These are phyloP conservation scores for Nemotelus nigrinus DNA, from an alignment of 2,888 invertebrate species.

Conservation along the genomic window DNA sequence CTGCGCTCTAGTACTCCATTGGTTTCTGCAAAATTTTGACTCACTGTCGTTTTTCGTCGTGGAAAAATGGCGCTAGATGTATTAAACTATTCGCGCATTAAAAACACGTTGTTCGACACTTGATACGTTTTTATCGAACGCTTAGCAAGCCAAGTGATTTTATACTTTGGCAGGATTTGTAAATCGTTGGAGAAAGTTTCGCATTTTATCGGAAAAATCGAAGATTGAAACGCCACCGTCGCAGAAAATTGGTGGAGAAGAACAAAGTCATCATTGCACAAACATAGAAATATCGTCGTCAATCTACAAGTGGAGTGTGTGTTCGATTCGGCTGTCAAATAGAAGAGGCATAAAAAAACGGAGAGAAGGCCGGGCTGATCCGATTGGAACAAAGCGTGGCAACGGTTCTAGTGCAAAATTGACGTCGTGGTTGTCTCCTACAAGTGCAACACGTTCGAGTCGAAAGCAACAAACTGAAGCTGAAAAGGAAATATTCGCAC, in stretches of 20 bases:
- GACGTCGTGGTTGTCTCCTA: neutral
- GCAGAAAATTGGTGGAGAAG: too few species aligned
- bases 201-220: too few species aligned
- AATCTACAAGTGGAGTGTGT: constrained; percentile 18
- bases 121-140: constrained; percentile 45
- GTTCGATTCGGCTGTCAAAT: neutral
- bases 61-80: constrained; percentile 53
- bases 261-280: too few species aligned
- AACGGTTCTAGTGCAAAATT: neutral
- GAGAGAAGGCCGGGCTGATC: neutral
- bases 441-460: neutral
- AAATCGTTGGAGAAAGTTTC: constrained; percentile 11
- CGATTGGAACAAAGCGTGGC: constrained; percentile 1
- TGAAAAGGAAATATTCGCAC: neutral
- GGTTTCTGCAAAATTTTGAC: constrained; percentile 26
- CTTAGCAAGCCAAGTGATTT: constrained; percentile 25
- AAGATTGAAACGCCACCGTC: too few species aligned
- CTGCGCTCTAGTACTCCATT: constrained; percentile 25
- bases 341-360: neutral
- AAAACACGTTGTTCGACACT: constrained; percentile 52
- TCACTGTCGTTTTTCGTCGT: constrained; percentile 36
- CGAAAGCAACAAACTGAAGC: neutral
- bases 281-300: too few species aligned
- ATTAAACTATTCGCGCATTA: constrained; percentile 54
- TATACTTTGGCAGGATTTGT: neutral